phyloP scores from a whole-genome alignment of 2,888 invertebrate genomes.

The Aphidoletes aphidimyza region DNA sequence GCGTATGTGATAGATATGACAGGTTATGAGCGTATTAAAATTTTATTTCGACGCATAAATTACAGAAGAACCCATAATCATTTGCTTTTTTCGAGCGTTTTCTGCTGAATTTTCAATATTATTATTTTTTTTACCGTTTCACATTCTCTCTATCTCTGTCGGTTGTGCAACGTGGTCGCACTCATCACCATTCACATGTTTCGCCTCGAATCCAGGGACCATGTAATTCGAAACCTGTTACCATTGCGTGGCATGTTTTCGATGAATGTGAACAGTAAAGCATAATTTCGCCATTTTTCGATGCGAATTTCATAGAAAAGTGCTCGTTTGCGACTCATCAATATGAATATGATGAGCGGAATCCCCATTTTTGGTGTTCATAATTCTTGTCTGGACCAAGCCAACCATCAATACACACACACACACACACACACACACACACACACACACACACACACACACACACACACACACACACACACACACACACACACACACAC shows the following conservation, averaged over 20 bases:
- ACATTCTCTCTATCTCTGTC: not conserved
- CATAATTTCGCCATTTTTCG: slow-evolving; percentile 13
- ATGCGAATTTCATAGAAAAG: slow-evolving; percentile 48
- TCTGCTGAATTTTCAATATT: slow-evolving; percentile 43
- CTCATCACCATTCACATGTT: no score
- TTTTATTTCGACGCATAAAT: slow-evolving; percentile 49
- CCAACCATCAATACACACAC: no score
- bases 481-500: no score
- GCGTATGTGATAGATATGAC: slow-evolving; percentile 37
- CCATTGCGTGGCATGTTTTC: not conserved
- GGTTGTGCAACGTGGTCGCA: no score
- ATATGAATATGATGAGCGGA: slow-evolving; percentile 47
- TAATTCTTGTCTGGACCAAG: slow-evolving; percentile 23
- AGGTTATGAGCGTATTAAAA: slow-evolving; percentile 51
- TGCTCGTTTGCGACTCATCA: slow-evolving; percentile 31
- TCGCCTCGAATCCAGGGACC: not conserved
- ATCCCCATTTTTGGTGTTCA: not conserved
- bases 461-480: no score
- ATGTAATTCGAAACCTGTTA: slow-evolving; percentile 11
- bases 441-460: no score
- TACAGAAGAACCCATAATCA: slow-evolving; percentile 31
- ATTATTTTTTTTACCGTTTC: not conserved
- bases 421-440: no score
- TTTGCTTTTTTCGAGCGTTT: slow-evolving; percentile 31
- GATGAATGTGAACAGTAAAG: slow-evolving; percentile 20